Conservation (phyloP, 2,888 invertebrate genomes). For the Pheosia tremula region DNA sequence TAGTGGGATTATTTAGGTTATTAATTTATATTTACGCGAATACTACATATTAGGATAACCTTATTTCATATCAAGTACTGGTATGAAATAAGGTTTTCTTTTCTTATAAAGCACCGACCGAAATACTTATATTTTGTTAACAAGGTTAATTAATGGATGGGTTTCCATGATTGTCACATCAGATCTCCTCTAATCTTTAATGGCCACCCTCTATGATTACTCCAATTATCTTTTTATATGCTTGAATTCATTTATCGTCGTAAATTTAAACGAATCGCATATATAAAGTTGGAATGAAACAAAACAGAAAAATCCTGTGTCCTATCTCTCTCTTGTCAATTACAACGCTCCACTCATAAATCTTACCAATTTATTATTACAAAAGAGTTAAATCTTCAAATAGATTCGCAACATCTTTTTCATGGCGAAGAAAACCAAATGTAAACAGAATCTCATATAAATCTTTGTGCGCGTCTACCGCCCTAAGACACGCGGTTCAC, state of each 20-base stretch:
- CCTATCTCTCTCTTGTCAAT: constrained; percentile 1
- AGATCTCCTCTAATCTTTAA: too few species aligned
- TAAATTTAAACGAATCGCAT: neutral
- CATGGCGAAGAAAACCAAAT: constrained; percentile 10
- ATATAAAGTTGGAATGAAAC: neutral
- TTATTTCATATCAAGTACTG: too few species aligned
- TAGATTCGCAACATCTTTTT: constrained; percentile 1
- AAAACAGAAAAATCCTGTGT: constrained; percentile 2
- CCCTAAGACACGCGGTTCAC: constrained; percentile 22
- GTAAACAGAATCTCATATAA: constrained; percentile 28
- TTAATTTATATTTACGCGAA: too few species aligned
- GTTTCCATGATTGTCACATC: too few species aligned
- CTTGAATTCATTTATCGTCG: neutral
- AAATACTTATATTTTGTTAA: too few species aligned
- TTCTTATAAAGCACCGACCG: too few species aligned
- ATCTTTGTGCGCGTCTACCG: constrained; percentile 30
- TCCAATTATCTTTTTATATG: too few species aligned
- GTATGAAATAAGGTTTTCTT: too few species aligned
- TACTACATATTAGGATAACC: too few species aligned
- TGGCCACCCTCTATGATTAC: too few species aligned
- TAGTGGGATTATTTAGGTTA: too few species aligned
- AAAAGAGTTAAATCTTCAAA: neutral
- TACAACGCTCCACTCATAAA: constrained; percentile 1
- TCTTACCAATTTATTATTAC: neutral
- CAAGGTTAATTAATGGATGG: too few species aligned